These are phyloP conservation scores for Cryptoleucopteryx plumbea DNA, from an alignment of 2,113 vertebrate genomes.

Conservation along the genomic window DNA sequence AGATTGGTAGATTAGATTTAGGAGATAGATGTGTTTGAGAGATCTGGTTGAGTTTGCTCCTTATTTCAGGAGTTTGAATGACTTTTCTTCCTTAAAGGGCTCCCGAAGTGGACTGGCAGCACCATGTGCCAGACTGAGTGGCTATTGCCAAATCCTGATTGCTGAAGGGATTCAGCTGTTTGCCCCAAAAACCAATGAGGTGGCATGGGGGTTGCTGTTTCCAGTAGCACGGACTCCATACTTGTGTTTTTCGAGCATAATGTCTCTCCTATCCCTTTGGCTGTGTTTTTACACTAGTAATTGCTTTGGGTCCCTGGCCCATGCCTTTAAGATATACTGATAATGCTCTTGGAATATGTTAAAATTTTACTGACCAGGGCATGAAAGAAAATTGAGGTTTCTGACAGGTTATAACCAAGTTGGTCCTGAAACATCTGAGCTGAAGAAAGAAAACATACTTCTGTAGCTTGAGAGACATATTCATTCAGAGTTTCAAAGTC, in stretches of 20 bases:
- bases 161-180: background rate
- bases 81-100: background rate
- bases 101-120: background rate
- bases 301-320: background rate
- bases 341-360: background rate
- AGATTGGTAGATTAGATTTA: background rate
- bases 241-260: background rate
- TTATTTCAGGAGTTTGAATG: background rate
- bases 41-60: background rate
- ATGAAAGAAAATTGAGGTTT: background rate
- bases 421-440: background rate
- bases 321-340: background rate
- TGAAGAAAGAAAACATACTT: background rate
- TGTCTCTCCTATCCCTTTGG: background rate
- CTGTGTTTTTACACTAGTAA: background rate
- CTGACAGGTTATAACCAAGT: background rate
- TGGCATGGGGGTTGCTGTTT: background rate
- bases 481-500: background rate
- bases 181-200: background rate
- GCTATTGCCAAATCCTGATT: background rate
- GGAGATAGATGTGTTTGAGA: background rate
- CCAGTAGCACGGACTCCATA: background rate
- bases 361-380: background rate
- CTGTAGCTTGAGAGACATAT: background rate
- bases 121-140: background rate